A percentile compares a stretch with the other conserved stretches of the same genome.
Conservation (phyloP, 2,888 invertebrate genomes). For the Iphiclides podalirius region DNA sequence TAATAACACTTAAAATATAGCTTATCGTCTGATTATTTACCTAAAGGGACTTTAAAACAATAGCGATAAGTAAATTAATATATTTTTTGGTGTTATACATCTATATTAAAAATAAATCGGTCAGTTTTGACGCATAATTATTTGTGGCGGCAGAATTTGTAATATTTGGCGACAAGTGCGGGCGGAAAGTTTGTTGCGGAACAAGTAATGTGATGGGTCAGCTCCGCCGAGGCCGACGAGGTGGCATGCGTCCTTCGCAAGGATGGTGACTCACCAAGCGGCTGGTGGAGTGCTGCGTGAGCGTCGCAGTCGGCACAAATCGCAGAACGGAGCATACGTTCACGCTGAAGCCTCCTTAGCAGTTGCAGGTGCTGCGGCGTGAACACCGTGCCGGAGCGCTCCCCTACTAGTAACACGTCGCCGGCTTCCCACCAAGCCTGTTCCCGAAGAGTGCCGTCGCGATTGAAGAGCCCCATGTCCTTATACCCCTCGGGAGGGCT, state of each 20-base stretch:
- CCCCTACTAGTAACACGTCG: conserved; percentile 79
- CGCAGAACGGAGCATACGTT: conserved; percentile 79
- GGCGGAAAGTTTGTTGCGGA: conserved; percentile 20
- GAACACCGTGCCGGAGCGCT: conserved; percentile 80
- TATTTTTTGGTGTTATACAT: no score
- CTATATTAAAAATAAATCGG: conserved; percentile 31
- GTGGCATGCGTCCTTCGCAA: conserved; percentile 50
- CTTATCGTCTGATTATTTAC: not conserved
- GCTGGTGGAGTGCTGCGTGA: conserved; percentile 69
- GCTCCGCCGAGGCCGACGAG: conserved; percentile 37
- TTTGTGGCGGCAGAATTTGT: conserved; percentile 28
- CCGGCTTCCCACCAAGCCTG: conserved; percentile 81
- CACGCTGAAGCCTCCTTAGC: conserved; percentile 82
- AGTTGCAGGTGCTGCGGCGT: conserved; percentile 84
- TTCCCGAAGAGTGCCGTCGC: conserved; percentile 77
- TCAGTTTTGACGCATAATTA: conserved; percentile 30
- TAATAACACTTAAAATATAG: conserved; percentile 24
- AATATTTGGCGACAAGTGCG: conserved; percentile 12
- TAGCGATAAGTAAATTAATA: no score
- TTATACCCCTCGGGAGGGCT: conserved; percentile 96
- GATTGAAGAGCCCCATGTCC: conserved; percentile 86
- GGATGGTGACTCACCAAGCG: conserved; percentile 68
- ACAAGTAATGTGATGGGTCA: conserved; percentile 32
- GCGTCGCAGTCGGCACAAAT: conserved; percentile 75
- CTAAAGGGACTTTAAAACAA: not conserved